phyloP scores from a whole-genome alignment of 2,797 vertebrate species.

The Simalia tracyae region DNA sequence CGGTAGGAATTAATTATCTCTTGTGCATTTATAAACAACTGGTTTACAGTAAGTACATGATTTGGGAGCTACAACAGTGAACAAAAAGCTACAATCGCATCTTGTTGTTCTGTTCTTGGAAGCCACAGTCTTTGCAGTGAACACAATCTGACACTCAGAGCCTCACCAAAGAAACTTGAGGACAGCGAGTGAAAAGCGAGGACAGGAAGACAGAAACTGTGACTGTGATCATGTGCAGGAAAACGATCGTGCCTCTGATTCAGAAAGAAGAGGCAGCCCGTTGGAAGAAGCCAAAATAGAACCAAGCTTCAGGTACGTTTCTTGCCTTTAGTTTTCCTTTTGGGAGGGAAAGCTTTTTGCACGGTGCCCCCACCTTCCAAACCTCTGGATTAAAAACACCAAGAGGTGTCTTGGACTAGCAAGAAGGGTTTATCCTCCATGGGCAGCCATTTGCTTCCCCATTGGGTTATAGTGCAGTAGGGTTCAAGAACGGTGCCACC shows the following conservation, averaged over 20 bases:
- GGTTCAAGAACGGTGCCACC: neutral
- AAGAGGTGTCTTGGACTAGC: neutral
- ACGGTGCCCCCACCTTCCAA: neutral
- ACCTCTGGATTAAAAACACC: neutral
- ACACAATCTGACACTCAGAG: constrained; percentile 22
- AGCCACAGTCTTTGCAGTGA: constrained; percentile 8
- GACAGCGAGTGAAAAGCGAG: constrained; percentile 20
- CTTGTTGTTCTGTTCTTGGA: neutral
- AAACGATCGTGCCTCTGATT: neutral
- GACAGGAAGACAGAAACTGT: constrained; percentile 36
- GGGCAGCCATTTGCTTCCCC: neutral
- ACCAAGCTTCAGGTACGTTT: neutral
- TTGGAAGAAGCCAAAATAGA: neutral
- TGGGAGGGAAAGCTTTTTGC: neutral
- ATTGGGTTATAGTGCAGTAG: neutral
- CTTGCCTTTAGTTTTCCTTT: neutral
- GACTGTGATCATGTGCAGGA: neutral
- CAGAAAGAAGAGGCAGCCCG: neutral
- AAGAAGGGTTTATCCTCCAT: neutral
- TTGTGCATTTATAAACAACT: neutral
- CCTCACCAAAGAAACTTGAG: constrained; percentile 4
- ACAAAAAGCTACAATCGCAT: neutral
- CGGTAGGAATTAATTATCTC: neutral
- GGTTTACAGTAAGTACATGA: neutral
- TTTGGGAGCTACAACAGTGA: neutral